Evolutionary conservation across 2,113 vertebrate genomes (phyloP).

Genomic region (Taurulus bubalis): DNA sequence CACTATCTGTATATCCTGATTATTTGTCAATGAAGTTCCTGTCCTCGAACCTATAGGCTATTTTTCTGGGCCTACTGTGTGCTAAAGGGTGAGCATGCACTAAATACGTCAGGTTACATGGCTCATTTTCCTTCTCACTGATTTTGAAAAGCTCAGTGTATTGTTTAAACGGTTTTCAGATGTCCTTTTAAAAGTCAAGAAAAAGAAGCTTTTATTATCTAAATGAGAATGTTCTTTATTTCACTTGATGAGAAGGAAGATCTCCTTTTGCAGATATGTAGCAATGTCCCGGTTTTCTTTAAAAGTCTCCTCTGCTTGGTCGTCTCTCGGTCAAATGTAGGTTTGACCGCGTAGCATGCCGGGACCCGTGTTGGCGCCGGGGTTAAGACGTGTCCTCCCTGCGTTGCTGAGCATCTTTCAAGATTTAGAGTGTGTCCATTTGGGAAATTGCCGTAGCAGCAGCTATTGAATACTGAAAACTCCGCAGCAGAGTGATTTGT

Average conservation of each 20-base stretch:
- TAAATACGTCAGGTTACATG: too few species aligned
- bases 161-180: background rate
- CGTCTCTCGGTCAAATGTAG: background rate
- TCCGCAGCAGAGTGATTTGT: constrained; percentile 57
- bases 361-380: constrained; percentile 18
- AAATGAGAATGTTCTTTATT: background rate
- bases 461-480: constrained; percentile 69
- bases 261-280: background rate
- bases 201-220: background rate
- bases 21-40: background rate
- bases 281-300: background rate
- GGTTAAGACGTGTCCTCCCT: constrained; percentile 35
- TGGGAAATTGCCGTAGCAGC: constrained; percentile 72
- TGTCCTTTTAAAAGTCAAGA: background rate
- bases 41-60: too few species aligned
- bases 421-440: constrained; percentile 76
- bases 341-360: constrained; percentile 11
- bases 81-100: background rate
- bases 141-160: too few species aligned
- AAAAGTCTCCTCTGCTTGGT: background rate
- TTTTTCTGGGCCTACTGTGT: background rate
- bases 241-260: background rate
- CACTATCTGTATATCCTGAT: background rate
- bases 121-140: too few species aligned
- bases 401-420: constrained; percentile 46